Evolutionary conservation across 2,113 vertebrate species (phyloP), one percentile per base, ranked within the genome.

Genomic region (Amphiprion percula): DNA sequence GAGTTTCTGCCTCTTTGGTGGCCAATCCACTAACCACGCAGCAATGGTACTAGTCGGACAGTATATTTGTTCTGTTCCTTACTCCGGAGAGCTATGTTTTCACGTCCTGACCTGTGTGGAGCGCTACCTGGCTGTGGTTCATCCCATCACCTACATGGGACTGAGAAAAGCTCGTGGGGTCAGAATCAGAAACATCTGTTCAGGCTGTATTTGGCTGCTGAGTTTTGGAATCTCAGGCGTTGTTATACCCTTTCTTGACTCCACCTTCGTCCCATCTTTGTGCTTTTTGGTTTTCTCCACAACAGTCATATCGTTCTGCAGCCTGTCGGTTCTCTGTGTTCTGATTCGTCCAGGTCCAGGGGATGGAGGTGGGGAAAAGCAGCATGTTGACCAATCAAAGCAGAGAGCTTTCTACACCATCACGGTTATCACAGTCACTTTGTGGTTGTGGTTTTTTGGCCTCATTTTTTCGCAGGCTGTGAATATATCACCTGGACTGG

Each of bases 51-150:
- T 0, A 0, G 7, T 2, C 0, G 82, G 66, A 2, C 0, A 19
- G 1, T 5, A 0, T 9, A 0, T 15, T 15, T 28, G 0, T 4
- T 6, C 1, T 0, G 0, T 44, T 5, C 24, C 7, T 1, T 24
- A 7, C 1, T 0, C 5, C 0, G 75, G 44, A 17, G 14, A 56
- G 17, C 1, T 5, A 5, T 2, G 47, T 1, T 54, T 79, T 10
- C 67, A 79, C 0, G 0, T 76, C 50, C 24, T 83, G 0, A 68
- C 59, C 58, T 86, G 79, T 33, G 64, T 61, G n/a, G 69, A 74
- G 69, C 68, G 16, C 37, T 86, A 86, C 77, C 8, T 85, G 52
- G 83, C 78, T 4, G 78, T 73, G 0, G 63, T 81, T 59, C 74
- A 81, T 46, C 83, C 30, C 8, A 10, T 86, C 68, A 60, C 37